A percentile compares a stretch with the other conserved stretches of the same genome.
Conservation (phyloP, 2,888 invertebrate species). For the Torymus auratus region DNA sequence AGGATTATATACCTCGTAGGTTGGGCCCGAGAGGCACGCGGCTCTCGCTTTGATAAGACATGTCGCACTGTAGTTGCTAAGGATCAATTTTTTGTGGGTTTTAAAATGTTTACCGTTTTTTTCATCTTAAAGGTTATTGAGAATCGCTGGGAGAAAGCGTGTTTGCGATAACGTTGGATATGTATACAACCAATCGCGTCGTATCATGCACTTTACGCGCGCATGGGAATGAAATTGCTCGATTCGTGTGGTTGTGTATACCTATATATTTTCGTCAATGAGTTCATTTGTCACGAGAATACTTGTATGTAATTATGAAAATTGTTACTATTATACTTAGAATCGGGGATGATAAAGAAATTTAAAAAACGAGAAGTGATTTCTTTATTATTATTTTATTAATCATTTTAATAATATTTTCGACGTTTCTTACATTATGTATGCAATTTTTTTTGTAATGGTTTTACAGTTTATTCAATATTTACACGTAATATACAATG, state of each 20-base stretch:
- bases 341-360: no score
- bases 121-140: slow-evolving; percentile 10
- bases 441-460: slow-evolving; percentile 63
- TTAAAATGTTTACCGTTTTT: slow-evolving; percentile 10
- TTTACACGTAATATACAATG: slow-evolving; percentile 74
- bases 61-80: slow-evolving; percentile 57
- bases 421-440: slow-evolving; percentile 48
- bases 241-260: slow-evolving; percentile 1
- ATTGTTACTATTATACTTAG: no score
- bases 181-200: no score
- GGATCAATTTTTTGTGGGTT: slow-evolving; percentile 21
- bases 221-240: slow-evolving; percentile 15
- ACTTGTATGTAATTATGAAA: no score
- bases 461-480: slow-evolving; percentile 71
- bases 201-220: not conserved
- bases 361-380: no score
- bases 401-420: slow-evolving; percentile 48
- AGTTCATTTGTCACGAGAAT: slow-evolving; percentile 30
- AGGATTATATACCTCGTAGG: slow-evolving; percentile 30
- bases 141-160: not conserved
- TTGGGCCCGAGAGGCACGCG: slow-evolving; percentile 29
- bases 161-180: no score
- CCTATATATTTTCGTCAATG: no score
- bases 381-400: slow-evolving; percentile 41
- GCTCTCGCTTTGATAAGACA: slow-evolving; percentile 67